phyloP scores from a whole-genome alignment of 2,113 vertebrate genomes.

The Cheirogaleus medius region DNA sequence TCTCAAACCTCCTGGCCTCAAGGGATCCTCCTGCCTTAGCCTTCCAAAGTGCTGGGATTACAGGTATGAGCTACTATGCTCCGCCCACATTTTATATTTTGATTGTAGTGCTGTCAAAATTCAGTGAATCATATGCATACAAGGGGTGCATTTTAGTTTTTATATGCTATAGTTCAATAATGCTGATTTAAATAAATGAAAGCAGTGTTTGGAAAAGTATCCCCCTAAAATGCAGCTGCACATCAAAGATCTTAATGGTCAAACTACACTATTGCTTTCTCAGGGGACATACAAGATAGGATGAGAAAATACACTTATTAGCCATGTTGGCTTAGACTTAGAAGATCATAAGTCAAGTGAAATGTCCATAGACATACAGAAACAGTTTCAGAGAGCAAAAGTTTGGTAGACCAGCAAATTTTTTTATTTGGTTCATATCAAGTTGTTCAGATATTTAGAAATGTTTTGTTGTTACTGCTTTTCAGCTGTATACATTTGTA shows the following conservation, averaged over 20 bases:
- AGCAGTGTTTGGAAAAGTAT: slow-evolving; percentile 92
- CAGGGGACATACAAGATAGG: slow-evolving; percentile 73
- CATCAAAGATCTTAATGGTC: slow-evolving; percentile 93
- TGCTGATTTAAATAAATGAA: neutral
- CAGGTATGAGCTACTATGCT: no score
- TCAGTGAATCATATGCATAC: neutral
- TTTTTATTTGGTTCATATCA: slow-evolving; percentile 72
- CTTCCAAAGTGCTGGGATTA: no score
- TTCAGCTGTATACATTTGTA: slow-evolving; percentile 72
- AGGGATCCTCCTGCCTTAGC: no score
- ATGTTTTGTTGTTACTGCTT: slow-evolving; percentile 63
- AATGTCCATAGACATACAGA: slow-evolving; percentile 78
- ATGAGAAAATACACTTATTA: slow-evolving; percentile 63
- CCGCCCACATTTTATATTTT: neutral
- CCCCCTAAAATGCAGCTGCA: slow-evolving; percentile 95
- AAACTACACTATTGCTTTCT: slow-evolving; percentile 79
- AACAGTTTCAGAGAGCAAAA: slow-evolving; percentile 71
- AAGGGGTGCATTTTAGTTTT: neutral
- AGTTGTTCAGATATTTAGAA: slow-evolving; percentile 76
- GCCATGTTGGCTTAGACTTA: slow-evolving; percentile 68
- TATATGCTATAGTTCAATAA: neutral
- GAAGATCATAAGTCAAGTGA: slow-evolving; percentile 78
- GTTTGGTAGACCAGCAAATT: slow-evolving; percentile 75
- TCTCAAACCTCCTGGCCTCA: no score
- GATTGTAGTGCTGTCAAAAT: neutral